Evolutionary conservation across 2,888 invertebrate genomes (phyloP).

Genomic region (Tineola bisselliella): DNA sequence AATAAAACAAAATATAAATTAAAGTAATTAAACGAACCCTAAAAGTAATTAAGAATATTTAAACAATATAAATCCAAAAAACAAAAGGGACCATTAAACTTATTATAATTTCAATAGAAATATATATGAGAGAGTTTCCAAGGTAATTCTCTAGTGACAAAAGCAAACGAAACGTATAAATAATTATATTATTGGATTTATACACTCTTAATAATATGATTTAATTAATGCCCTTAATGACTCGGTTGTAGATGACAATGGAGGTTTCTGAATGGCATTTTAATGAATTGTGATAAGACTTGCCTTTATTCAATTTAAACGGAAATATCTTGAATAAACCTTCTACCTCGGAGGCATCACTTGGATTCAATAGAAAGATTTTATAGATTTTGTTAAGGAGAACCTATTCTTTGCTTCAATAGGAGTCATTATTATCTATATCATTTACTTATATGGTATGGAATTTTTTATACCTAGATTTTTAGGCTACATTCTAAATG

Average conservation of each 20-base stretch:
- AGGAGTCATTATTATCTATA: constrained; percentile 36
- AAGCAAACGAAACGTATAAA: background rate
- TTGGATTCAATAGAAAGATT: constrained; percentile 9
- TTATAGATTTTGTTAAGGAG: constrained; percentile 5
- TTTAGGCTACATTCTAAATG: no score
- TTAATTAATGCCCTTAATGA: constrained; percentile 3
- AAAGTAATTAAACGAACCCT: no score
- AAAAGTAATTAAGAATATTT: background rate
- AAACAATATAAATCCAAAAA: background rate
- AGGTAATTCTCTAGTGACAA: background rate
- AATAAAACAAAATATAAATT: no score
- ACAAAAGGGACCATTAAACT: background rate
- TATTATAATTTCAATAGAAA: background rate
- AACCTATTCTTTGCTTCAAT: constrained; percentile 44
- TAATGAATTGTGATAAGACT: constrained; percentile 50
- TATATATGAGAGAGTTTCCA: background rate
- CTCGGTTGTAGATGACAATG: constrained; percentile 31
- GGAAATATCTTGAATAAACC: constrained; percentile 12
- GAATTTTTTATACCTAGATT: background rate
- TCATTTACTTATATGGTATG: background rate
- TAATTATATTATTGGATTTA: background rate
- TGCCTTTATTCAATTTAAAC: background rate
- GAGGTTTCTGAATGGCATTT: constrained; percentile 47
- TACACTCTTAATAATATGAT: background rate
- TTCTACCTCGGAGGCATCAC: background rate